phyloP scores from a whole-genome alignment of 2,888 invertebrate species.

The Amblyteles armatorius region DNA sequence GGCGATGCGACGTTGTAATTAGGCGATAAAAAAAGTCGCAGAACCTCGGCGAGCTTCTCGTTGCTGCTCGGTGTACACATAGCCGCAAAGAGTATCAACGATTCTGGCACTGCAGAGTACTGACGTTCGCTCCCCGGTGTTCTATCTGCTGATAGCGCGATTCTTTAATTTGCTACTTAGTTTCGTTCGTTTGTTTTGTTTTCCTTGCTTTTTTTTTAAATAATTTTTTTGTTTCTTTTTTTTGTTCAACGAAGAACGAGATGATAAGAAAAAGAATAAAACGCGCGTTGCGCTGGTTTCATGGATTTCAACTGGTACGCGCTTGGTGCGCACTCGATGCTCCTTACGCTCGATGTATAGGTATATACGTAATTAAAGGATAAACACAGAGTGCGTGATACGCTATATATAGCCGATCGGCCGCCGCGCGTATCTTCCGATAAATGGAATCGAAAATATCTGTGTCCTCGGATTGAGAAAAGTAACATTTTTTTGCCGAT shows the following conservation, averaged over 20 bases:
- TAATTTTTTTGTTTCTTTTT: background rate
- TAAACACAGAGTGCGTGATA: conserved; percentile 36
- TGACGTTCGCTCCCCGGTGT: background rate
- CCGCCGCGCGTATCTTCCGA: background rate
- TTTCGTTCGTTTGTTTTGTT: background rate
- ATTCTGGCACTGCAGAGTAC: background rate
- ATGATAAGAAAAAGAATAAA: conserved; percentile 19
- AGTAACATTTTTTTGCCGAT: no score
- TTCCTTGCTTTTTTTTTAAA: background rate
- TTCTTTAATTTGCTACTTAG: background rate
- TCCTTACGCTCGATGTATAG: conserved; percentile 20
- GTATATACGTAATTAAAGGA: conserved; percentile 44
- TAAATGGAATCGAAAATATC: conserved; percentile 12
- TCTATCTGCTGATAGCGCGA: conserved; percentile 2
- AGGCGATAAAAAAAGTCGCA: conserved; percentile 87
- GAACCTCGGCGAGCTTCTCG: conserved; percentile 86
- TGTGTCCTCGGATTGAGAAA: background rate
- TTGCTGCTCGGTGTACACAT: conserved; percentile 76
- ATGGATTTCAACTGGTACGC: conserved; percentile 57
- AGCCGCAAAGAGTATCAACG: conserved; percentile 37
- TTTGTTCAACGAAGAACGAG: background rate
- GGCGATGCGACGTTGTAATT: conserved; percentile 86
- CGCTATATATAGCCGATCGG: background rate
- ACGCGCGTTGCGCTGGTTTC: conserved; percentile 17
- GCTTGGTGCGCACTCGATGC: conserved; percentile 41